Evolutionary conservation across 2,888 invertebrate genomes (phyloP).

Genomic region (Watsonalla cultraria): DNA sequence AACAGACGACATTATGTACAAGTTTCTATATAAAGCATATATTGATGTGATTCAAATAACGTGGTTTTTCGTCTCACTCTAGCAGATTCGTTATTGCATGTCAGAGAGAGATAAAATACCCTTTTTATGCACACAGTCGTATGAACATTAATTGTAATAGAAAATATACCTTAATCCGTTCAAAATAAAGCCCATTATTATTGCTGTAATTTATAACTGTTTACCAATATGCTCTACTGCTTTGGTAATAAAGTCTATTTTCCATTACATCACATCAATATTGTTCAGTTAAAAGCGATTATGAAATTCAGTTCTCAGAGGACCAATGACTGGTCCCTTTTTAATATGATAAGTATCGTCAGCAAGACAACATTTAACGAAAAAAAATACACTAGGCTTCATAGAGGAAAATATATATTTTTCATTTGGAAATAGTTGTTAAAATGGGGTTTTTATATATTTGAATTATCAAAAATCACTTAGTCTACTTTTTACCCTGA

Average conservation of each 20-base stretch:
- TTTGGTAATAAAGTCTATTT: not conserved
- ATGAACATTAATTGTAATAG: no score
- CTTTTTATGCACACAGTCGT: no score
- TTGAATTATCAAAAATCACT: no score
- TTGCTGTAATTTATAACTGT: not conserved
- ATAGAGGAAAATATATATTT: no score
- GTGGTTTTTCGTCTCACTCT: constrained; percentile 22
- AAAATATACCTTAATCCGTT: not conserved
- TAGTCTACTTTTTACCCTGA: no score
- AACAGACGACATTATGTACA: constrained; percentile 7
- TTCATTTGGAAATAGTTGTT: no score
- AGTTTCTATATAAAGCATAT: constrained; percentile 2
- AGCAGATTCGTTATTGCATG: no score
- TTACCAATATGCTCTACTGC: not conserved
- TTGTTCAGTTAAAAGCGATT: not conserved
- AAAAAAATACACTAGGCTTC: constrained; percentile 4
- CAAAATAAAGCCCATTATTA: not conserved
- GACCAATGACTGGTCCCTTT: constrained; percentile 19
- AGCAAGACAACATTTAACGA: constrained; percentile 16
- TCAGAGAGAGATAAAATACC: no score
- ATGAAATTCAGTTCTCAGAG: constrained; percentile 12
- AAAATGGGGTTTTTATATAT: no score
- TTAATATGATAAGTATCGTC: constrained; percentile 18
- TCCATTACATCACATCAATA: not conserved
- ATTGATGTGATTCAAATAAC: constrained; percentile 15